Conservation (phyloP, 2,113 vertebrate genomes). For the Chaetorhynchus papuensis region DNA sequence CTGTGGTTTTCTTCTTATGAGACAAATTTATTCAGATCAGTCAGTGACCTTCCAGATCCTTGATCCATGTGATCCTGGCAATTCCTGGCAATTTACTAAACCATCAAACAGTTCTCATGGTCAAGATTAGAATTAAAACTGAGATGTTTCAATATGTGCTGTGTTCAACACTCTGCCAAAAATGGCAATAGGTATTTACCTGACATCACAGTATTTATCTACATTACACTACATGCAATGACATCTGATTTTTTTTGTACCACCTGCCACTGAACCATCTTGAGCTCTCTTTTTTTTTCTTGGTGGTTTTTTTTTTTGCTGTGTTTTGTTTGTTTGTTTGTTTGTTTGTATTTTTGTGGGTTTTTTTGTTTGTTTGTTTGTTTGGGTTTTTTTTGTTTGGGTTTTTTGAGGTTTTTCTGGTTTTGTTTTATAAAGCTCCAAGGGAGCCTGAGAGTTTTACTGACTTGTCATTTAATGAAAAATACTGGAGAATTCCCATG, state of each 20-base stretch:
- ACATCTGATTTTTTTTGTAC: not conserved
- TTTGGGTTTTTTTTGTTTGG: no score
- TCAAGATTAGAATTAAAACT: not conserved
- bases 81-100: not conserved
- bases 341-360: no score
- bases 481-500: not conserved
- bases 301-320: no score
- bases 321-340: no score
- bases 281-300: not conserved
- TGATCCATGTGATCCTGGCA: not conserved
- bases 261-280: not conserved
- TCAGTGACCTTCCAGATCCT: not conserved
- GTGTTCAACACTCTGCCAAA: not conserved
- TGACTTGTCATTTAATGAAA: not conserved
- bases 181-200: not conserved
- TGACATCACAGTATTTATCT: not conserved
- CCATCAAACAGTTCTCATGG: not conserved
- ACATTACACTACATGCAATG: not conserved
- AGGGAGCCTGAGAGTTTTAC: not conserved
- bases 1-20: not conserved
- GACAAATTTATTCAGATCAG: not conserved
- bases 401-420: no score
- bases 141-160: not conserved
- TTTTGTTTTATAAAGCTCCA: not conserved
- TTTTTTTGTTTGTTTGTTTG: no score